A percentile compares a stretch with the other conserved stretches of the same genome.
These are phyloP conservation scores for Hipparchia sbordonii DNA, from an alignment of 2,888 invertebrate species.

Conservation along the genomic window DNA sequence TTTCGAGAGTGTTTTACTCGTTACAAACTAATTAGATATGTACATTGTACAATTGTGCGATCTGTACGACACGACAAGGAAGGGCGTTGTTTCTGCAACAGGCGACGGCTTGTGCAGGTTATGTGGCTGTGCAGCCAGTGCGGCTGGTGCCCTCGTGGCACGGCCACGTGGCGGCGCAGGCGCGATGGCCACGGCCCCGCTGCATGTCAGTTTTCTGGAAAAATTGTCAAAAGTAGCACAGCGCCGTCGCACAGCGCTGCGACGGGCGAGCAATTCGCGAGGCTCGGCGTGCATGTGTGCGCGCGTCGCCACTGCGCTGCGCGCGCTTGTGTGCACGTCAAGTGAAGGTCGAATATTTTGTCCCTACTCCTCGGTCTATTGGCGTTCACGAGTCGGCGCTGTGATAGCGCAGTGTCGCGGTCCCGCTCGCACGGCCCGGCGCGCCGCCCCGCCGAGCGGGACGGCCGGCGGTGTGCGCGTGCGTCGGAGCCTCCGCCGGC, in stretches of 20 bases:
- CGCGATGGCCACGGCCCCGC: constrained; percentile 67
- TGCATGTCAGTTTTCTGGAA: constrained; percentile 81
- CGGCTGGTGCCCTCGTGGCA: constrained; percentile 48
- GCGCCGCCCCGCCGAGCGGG: constrained; percentile 58
- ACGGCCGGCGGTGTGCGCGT: constrained; percentile 71
- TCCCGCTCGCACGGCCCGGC: constrained; percentile 65
- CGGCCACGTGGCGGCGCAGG: constrained; percentile 61
- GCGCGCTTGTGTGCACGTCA: constrained; percentile 73
- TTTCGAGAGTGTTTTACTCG: background rate
- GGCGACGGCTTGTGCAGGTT: background rate
- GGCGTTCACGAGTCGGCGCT: constrained; percentile 80
- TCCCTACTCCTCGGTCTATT: constrained; percentile 82
- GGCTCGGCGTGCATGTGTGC: constrained; percentile 61
- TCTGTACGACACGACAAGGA: too few relatives aligned
- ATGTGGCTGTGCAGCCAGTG: background rate
- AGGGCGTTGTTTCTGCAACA: background rate
- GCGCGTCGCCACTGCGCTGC: constrained; percentile 59
- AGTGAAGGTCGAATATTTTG: constrained; percentile 83
- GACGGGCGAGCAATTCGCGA: constrained; percentile 48
- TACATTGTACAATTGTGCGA: too few relatives aligned
- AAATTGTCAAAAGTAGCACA: constrained; percentile 81
- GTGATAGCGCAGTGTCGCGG: constrained; percentile 74
- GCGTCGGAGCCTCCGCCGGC: constrained; percentile 78
- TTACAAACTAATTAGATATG: background rate
- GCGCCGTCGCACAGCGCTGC: constrained; percentile 60